A percentile compares a stretch with the other conserved stretches of the same genome.
These are phyloP conservation scores for Nycteola revayana DNA, from an alignment of 2,888 invertebrate genomes.

Conservation along the genomic window DNA sequence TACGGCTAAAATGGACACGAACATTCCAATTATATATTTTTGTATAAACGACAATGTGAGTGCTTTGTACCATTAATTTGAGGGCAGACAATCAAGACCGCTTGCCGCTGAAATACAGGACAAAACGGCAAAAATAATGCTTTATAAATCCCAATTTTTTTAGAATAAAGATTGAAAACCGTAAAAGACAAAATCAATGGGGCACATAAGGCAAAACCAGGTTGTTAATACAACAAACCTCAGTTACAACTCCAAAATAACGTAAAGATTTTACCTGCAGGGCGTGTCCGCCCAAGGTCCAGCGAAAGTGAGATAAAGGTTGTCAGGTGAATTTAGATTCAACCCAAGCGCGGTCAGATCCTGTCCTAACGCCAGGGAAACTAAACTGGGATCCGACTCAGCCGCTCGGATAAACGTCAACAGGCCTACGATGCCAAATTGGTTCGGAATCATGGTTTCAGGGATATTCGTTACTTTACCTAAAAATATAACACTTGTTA, in stretches of 20 bases:
- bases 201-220: too few relatives aligned
- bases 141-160: too few relatives aligned
- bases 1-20: too few relatives aligned
- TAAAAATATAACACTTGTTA: constrained; percentile 57
- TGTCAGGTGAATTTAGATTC: constrained; percentile 98
- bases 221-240: too few relatives aligned
- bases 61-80: too few relatives aligned
- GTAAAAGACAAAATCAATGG: too few relatives aligned
- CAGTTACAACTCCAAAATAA: background rate
- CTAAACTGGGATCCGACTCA: constrained; percentile 97
- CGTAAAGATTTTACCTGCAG: constrained; percentile 82
- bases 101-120: too few relatives aligned
- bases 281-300: constrained; percentile 99
- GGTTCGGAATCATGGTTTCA: constrained; percentile 98
- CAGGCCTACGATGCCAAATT: constrained; percentile 99
- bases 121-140: too few relatives aligned
- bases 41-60: too few relatives aligned
- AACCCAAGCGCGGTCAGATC: constrained; percentile 98
- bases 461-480: constrained; percentile 99
- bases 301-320: constrained; percentile 98
- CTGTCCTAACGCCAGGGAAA: constrained; percentile 97
- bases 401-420: constrained; percentile 99
- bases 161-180: too few relatives aligned
- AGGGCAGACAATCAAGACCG: too few relatives aligned
- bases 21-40: too few relatives aligned